Base-by-base conservation (phyloP, 1,140 invertebrate genomes). In the Bombus polaris region DNA sequence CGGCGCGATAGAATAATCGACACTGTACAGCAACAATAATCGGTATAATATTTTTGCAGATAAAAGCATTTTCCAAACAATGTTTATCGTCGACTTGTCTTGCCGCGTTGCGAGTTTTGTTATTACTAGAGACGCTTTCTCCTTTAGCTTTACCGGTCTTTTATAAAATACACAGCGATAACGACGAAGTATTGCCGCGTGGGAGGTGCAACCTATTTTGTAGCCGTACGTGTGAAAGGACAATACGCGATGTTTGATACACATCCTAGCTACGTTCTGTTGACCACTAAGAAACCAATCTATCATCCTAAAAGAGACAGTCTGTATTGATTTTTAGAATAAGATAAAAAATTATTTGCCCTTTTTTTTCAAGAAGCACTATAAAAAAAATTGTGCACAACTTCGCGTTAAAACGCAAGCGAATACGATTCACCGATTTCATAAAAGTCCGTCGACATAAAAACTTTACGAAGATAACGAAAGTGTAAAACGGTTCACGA, bases 81-180 rank as follows among this genome's bases (percentile, higher is more conserved):
- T 57, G 47, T 76, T 68, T 76, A 32, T 25, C 39, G 9, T 35
- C 37, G 66, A 32, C 44, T 37, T 35, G 44, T 76, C 32, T 66
- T 13, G 28, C 28, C 57, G 37, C 44, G 59, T 81, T 68, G 74
- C n/a, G n/a, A 44, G 70, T 57, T 68, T 73, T 62, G 22, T 32
- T 44, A 18, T 8, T 13, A 13, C 39, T 37, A 53, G 59, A 22
- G 71, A 32, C 53, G 57, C 73, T 71, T 57, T 77, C 73, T 59
- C 73, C 47, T 86, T 44, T 44, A 65, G 66, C 53, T 83, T 83
- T 83, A 72, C 83, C 73, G 85, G 35, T 81, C 70, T 86, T 86
- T 83, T 85, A 85, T 62, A 79, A 66, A 42, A 28, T 68, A 53
- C 70, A 37, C n/a, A 42, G n/a, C 71, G 84, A 81, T 85, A 81